Evolutionary conservation across 2,113 vertebrate genomes (phyloP).

Genomic region (Centropus bengalensis): DNA sequence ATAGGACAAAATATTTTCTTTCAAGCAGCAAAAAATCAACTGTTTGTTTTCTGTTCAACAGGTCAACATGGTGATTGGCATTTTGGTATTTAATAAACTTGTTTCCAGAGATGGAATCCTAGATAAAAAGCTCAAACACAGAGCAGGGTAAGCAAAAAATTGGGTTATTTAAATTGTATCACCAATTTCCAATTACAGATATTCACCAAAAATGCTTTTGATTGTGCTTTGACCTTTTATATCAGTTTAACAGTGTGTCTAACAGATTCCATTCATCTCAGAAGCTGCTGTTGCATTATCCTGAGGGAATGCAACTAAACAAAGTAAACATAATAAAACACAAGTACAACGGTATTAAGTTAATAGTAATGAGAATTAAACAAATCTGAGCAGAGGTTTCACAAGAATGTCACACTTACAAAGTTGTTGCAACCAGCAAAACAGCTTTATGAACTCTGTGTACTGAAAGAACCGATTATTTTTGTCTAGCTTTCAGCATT

Average conservation of each 20-base stretch:
- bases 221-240: constrained; percentile 39
- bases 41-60: constrained; percentile 79
- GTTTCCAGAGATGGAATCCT: constrained; percentile 99
- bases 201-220: constrained; percentile 28
- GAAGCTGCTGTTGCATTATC: constrained; percentile 12
- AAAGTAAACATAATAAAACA: constrained; percentile 49
- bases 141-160: constrained; percentile 92
- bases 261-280: constrained; percentile 39
- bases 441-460: background rate
- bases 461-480: background rate
- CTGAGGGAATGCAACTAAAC: constrained; percentile 25
- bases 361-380: background rate
- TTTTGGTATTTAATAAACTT: constrained; percentile 99
- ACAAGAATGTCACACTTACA: background rate
- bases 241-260: constrained; percentile 12
- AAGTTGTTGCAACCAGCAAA: background rate
- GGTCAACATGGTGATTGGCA: constrained; percentile 99
- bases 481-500: background rate
- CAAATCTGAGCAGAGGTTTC: background rate
- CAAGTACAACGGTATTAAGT: constrained; percentile 60
- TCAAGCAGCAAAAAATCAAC: constrained; percentile 52
- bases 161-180: constrained; percentile 27
- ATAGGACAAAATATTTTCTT: background rate
- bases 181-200: constrained; percentile 17
- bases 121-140: constrained; percentile 99